Evolutionary conservation across 2,888 invertebrate species (phyloP).

Genomic region (Horisme vitalbata): DNA sequence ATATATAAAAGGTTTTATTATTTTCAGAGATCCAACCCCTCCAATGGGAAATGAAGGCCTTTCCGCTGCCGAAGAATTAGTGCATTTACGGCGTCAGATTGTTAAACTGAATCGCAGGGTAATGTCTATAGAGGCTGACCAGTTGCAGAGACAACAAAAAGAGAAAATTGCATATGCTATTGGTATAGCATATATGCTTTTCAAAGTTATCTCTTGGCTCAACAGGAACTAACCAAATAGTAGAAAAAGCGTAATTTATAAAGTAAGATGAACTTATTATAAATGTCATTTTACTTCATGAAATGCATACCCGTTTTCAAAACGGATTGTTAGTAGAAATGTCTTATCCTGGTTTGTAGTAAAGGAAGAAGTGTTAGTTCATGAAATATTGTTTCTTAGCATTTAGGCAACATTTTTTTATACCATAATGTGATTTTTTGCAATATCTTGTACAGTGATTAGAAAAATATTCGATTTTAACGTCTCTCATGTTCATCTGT

Average conservation of each 20-base stretch:
- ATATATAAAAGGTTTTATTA: conserved; percentile 8
- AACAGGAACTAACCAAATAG: conserved; percentile 68
- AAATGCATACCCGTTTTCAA: conserved; percentile 51
- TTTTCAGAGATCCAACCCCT: conserved; percentile 86
- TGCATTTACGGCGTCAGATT: conserved; percentile 92
- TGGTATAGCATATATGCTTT: conserved; percentile 92
- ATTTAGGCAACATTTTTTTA: conserved; percentile 71
- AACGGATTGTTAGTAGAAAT: conserved; percentile 49
- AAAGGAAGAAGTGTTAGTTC: conserved; percentile 56
- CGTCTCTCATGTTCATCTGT: conserved; percentile 49
- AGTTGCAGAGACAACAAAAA: conserved; percentile 91
- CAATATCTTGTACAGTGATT: conserved; percentile 62
- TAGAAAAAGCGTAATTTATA: conserved; percentile 50
- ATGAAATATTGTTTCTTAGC: conserved; percentile 59
- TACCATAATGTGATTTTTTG: conserved; percentile 55
- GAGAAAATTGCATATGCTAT: conserved; percentile 93
- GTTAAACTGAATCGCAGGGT: conserved; percentile 94
- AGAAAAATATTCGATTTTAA: conserved; percentile 43
- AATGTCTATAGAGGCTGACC: conserved; percentile 93
- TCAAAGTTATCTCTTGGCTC: conserved; percentile 93
- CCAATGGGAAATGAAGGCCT: conserved; percentile 85
- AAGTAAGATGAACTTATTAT: conserved; percentile 65
- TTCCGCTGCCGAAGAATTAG: conserved; percentile 89
- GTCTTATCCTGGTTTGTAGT: conserved; percentile 46
- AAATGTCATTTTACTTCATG: conserved; percentile 64